phyloP scores from a whole-genome alignment of 2,797 vertebrate genomes.

The Poeciliopsis gracilis region DNA sequence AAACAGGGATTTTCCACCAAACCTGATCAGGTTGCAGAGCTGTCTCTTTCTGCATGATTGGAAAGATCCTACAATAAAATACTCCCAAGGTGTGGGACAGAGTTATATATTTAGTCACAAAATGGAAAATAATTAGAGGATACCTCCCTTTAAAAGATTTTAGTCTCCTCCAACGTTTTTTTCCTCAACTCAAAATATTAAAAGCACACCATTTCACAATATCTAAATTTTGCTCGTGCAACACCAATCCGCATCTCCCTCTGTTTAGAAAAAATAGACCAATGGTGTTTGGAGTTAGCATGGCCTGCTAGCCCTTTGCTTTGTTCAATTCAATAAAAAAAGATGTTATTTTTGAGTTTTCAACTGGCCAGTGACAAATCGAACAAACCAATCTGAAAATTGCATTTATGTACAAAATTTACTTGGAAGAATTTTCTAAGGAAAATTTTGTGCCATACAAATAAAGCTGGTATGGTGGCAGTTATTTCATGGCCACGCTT shows the following conservation, averaged over 20 bases:
- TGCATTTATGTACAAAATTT: neutral
- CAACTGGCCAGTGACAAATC: neutral
- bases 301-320: neutral
- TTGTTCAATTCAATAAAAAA: neutral
- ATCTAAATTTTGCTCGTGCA: neutral
- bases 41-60: neutral
- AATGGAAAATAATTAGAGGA: neutral
- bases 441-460: neutral
- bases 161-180: neutral
- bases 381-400: neutral
- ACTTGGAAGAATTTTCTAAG: neutral
- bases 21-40: neutral
- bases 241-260: neutral
- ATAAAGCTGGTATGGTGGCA: neutral
- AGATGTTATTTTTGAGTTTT: neutral
- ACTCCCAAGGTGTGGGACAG: neutral
- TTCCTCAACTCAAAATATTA: neutral
- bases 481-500: neutral
- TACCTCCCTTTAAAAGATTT: neutral
- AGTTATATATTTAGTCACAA: neutral
- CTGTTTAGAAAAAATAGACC: neutral
- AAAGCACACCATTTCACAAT: neutral
- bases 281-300: neutral
- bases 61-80: neutral
- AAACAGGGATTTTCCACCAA: neutral